Evolutionary conservation across 92 coral and sea anemone species (phyloP), one percentile per base, ranked within the genome.

Genomic region (Porites cylindrica): DNA sequence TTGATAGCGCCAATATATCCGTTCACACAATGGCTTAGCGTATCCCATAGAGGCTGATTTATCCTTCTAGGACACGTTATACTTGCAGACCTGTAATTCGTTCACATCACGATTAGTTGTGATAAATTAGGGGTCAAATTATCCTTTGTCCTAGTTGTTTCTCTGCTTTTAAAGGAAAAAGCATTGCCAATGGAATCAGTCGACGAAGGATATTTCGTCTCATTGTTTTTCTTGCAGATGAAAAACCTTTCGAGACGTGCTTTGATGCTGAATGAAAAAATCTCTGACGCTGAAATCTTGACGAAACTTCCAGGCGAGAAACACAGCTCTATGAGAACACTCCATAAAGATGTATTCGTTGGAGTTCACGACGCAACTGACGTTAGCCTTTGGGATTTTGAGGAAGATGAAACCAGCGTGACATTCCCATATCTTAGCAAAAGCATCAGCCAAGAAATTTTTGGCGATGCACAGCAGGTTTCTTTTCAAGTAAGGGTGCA

Each of bases 331-430:
- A 4, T 67, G 23, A 65, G 24, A 24, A 81, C 76, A 9, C 66
- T 16, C 19, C 85, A 81, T 24, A 51, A 81, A 19, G 21, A 51
- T 24, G 38, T 81, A 11, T 8, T 67, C 17, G 7, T 81, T 51
- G 85, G 85, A 68, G 69, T 65, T 23, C 85, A 51, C 52, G 76
- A 81, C 8, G 18, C 32, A 13, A 59, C 70, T 26, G 85, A 81
- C 21, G 69, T 81, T 23, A 68, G 74, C 38, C 18, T 9, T 17
- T 60, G 70, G 62, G 21, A 58, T 6, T 10, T 81, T 7, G 10
- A 51, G 68, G 76, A 52, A 7, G 85, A 29, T 5, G 51, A 24
- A 23, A 24, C 67, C 8, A 56, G 76, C 16, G 60, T 81, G 18
- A 2, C 18, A 1, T 66, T 81, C 21, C 85, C 85, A 23, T 59